phyloP scores from a whole-genome alignment of 2,888 invertebrate genomes.

The Sinohyriopsis cumingii region DNA sequence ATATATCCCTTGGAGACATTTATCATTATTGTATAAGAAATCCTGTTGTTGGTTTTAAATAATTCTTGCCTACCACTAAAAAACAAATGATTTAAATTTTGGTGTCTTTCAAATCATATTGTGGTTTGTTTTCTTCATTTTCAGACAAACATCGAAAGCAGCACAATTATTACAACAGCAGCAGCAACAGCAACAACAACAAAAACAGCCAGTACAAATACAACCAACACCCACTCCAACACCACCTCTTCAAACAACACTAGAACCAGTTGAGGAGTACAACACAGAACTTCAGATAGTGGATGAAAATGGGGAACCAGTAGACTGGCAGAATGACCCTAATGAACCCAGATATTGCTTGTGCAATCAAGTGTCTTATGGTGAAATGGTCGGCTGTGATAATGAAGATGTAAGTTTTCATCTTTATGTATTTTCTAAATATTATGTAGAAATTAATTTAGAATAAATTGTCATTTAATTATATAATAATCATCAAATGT shows the following conservation, averaged over 20 bases:
- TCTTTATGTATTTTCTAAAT: not conserved
- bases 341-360: constrained; percentile 97
- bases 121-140: constrained; percentile 6
- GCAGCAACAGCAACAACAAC: constrained; percentile 27
- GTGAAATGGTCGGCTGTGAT: constrained; percentile 99
- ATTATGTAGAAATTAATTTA: no score
- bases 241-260: constrained; percentile 22
- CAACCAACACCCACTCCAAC: constrained; percentile 18
- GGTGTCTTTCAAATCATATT: not conserved
- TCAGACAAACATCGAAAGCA: constrained; percentile 61
- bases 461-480: no score
- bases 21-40: no score
- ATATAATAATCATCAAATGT: no score
- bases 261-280: constrained; percentile 53
- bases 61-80: no score
- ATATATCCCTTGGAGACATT: no score
- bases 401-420: constrained; percentile 87
- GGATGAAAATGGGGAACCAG: constrained; percentile 56
- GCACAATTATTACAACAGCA: constrained; percentile 48
- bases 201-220: constrained; percentile 26
- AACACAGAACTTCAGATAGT: constrained; percentile 61
- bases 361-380: constrained; percentile 97
- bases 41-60: no score
- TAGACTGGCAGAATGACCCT: constrained; percentile 93
- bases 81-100: no score